Evolutionary conservation across 2,113 vertebrate genomes (phyloP).

Genomic region (Haemorhous mexicanus): DNA sequence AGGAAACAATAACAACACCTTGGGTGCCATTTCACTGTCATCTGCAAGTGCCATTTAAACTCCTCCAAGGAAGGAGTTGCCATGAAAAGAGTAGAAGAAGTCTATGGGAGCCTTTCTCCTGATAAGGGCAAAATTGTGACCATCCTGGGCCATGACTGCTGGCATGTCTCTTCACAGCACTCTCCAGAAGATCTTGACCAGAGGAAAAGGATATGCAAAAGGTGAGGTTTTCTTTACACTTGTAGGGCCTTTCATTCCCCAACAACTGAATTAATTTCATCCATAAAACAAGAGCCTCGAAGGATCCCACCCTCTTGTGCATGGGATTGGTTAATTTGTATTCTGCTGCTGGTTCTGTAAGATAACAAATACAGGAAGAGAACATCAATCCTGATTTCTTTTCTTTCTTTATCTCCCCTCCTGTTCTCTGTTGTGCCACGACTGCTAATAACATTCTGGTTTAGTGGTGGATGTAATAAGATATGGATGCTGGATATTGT

Average conservation of each 20-base stretch:
- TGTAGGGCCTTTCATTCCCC: neutral
- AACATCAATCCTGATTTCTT: constrained; percentile 58
- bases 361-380: constrained; percentile 61
- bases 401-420: constrained; percentile 49
- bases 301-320: neutral
- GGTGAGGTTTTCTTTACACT: neutral
- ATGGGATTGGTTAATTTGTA: constrained; percentile 46
- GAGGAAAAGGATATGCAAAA: neutral
- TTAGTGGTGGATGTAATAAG: constrained; percentile 45
- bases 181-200: neutral
- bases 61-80: neutral
- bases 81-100: neutral
- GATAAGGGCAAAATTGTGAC: neutral
- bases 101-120: neutral
- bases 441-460: constrained; percentile 54
- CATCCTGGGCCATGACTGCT: neutral
- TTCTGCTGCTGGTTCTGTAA: constrained; percentile 38
- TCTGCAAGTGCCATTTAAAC: neutral
- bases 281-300: neutral
- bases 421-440: constrained; percentile 6
- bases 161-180: neutral
- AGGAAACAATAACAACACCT: neutral
- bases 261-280: neutral
- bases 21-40: neutral
- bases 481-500: constrained; percentile 16